Percentiles rank a stretch among this genome's conserved stretches.
Conservation (phyloP, 2,888 invertebrate genomes). For the Drosophila leonis region DNA sequence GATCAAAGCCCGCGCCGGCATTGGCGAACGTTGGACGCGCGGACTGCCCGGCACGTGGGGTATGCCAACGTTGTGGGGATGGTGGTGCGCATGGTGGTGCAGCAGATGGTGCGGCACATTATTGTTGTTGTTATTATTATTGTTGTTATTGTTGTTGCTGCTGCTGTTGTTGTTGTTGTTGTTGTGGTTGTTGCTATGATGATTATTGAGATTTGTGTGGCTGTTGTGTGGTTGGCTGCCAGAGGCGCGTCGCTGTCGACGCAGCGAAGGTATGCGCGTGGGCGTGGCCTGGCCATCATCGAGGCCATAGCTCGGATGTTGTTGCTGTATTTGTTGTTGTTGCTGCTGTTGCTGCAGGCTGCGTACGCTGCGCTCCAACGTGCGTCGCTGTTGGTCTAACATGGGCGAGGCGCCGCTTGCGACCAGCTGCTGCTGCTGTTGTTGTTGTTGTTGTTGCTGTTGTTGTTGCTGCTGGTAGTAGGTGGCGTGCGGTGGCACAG, state of each 20-base stretch:
- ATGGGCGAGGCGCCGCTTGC: conserved; percentile 75
- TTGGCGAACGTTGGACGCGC: conserved; percentile 85
- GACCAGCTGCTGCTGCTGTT: conserved; percentile 61
- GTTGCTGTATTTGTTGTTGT: conserved; percentile 56
- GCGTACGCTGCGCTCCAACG: conserved; percentile 83
- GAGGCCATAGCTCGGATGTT: conserved; percentile 49
- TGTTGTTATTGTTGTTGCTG: conserved; percentile 46
- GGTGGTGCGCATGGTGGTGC: conserved; percentile 57
- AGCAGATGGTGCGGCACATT: conserved; percentile 62
- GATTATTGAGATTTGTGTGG: conserved; percentile 66
- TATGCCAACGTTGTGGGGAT: conserved; percentile 50
- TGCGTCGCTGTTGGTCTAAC: conserved; percentile 82
- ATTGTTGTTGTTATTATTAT: conserved; percentile 49
- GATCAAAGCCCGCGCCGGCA: conserved; percentile 84
- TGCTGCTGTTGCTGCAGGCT: conserved; percentile 70
- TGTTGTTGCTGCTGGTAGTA: conserved; percentile 68
- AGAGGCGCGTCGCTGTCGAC: conserved; percentile 83
- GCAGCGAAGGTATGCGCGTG: conserved; percentile 83
- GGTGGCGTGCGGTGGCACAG: conserved; percentile 80
- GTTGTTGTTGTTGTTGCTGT: conserved; percentile 43
- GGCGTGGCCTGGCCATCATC: conserved; percentile 81
- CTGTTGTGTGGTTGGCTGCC: conserved; percentile 73
- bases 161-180: conserved; percentile 15
- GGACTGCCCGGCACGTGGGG: conserved; percentile 84
- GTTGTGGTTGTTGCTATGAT: conserved; percentile 34